phyloP scores from a whole-genome alignment of 2,113 vertebrate genomes.

The Gobius niger region DNA sequence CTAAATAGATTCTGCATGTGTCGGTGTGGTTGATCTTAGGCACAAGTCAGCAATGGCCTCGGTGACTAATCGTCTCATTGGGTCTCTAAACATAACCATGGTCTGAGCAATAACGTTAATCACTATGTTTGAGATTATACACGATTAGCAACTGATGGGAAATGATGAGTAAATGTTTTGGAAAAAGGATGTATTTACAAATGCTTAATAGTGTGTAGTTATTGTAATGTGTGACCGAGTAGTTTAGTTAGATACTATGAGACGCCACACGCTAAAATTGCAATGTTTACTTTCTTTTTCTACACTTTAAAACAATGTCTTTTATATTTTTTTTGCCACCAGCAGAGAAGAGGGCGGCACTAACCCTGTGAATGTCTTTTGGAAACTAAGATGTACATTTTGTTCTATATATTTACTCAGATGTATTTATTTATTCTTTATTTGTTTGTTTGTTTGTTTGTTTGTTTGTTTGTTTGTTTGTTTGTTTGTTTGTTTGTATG shows the following conservation, averaged over 20 bases:
- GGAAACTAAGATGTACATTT: slow-evolving; percentile 39
- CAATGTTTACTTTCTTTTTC: slow-evolving; percentile 19
- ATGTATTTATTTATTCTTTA: slow-evolving; percentile 33
- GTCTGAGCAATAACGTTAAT: no score
- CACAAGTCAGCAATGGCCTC: no score
- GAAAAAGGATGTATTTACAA: no score
- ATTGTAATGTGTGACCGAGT: slow-evolving; percentile 17
- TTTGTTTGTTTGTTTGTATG: slow-evolving; percentile 40
- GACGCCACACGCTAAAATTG: slow-evolving; percentile 48
- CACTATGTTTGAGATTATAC: no score
- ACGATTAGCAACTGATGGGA: no score
- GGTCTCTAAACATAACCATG: no score
- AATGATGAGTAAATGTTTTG: no score
- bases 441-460: slow-evolving; percentile 52
- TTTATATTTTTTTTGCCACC: slow-evolving; percentile 47
- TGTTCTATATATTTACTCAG: slow-evolving; percentile 51
- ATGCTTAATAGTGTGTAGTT: not conserved
- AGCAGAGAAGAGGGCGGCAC: slow-evolving; percentile 23
- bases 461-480: slow-evolving; percentile 39
- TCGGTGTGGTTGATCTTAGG: no score
- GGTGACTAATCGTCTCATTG: no score
- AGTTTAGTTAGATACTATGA: slow-evolving; percentile 15
- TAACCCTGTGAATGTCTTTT: slow-evolving; percentile 62
- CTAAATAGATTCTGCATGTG: no score
- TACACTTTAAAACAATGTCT: slow-evolving; percentile 5